Conservation (phyloP, 2,113 vertebrate genomes). For the Zosterops japonicus region DNA sequence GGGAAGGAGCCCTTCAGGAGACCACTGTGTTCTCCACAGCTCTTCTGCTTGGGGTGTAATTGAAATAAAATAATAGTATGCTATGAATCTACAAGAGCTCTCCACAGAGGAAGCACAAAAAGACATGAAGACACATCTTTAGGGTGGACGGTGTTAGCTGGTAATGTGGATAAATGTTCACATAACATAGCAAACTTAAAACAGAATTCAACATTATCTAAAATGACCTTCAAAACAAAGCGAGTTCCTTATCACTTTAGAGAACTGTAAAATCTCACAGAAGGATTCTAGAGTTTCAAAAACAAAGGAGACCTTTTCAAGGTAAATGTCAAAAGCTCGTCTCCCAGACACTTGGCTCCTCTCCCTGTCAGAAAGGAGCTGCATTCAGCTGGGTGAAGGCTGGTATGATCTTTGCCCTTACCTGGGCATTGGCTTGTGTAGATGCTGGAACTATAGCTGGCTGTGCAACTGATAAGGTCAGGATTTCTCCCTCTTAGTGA, state of each 20-base stretch:
- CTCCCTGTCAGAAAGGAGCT: background rate
- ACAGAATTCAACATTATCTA: background rate
- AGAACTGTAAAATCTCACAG: background rate
- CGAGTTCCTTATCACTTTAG: background rate
- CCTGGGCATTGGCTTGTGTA: background rate
- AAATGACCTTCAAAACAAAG: slow-evolving; percentile 10
- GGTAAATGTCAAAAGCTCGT: background rate
- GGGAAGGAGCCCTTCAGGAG: background rate
- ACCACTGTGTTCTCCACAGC: background rate
- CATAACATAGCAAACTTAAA: background rate
- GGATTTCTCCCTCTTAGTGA: background rate
- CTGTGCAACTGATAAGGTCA: background rate
- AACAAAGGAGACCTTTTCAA: slow-evolving; percentile 4
- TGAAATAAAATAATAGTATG: background rate
- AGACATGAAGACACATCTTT: background rate
- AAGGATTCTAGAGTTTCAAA: background rate
- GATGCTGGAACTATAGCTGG: background rate
- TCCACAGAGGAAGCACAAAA: background rate
- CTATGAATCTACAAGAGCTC: background rate
- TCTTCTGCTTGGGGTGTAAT: background rate
- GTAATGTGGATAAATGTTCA: background rate
- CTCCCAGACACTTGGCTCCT: background rate
- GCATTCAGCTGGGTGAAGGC: accelerated
- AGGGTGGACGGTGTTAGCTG: background rate
- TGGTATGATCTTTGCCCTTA: background rate